Base-by-base conservation (phyloP, 2,113 vertebrate genomes). In the Camelus dromedarius region DNA sequence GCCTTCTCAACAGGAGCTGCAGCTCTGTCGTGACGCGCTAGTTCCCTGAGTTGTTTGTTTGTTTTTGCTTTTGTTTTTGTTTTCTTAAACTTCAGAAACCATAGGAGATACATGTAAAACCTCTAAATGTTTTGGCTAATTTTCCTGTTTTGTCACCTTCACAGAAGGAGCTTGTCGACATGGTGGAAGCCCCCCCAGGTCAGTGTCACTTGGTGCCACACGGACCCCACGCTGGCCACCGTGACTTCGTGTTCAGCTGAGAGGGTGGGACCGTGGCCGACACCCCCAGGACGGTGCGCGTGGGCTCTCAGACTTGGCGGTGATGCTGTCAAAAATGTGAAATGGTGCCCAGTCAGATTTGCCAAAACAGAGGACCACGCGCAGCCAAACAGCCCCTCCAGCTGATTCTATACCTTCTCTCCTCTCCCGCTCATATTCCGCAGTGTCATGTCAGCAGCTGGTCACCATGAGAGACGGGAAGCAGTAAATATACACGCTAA, bases 331-430 rank as follows among this genome's bases (percentile, higher is more conserved):
- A 6, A 8, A 2, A 19, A 16, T 0, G 16, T 0, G 2, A n/a
- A 30, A 35, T 2, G 11, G 72, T 1, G 9, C 66, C 12, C 46
- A 12, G 8, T 62, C 35, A 52, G n/a, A 69, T 67, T n/a, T 11
- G 5, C 67, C 24, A 3, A 62, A 62, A 3, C 2, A 20, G 22
- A 79, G 46, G 1, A 8, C 0, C 1, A 1, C 0, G 0, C 0
- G 35, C 2, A 18, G 15, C 2, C 0, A 19, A 10, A 35, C 26
- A 13, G 32, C 22, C n/a, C 15, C 64, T 32, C 69, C 0, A 4
- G 26, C 30, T 15, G 28, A 28, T 9, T 73, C 62, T 7, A 2
- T 2, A 22, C 14, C 30, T 8, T 3, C 1, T 18, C 10, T 64
- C 11, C 28, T 42, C 81, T 54, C 13, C 3, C 11, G 0, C 20